Base-by-base conservation (phyloP, 2,797 vertebrate species). In the Otus scops region DNA sequence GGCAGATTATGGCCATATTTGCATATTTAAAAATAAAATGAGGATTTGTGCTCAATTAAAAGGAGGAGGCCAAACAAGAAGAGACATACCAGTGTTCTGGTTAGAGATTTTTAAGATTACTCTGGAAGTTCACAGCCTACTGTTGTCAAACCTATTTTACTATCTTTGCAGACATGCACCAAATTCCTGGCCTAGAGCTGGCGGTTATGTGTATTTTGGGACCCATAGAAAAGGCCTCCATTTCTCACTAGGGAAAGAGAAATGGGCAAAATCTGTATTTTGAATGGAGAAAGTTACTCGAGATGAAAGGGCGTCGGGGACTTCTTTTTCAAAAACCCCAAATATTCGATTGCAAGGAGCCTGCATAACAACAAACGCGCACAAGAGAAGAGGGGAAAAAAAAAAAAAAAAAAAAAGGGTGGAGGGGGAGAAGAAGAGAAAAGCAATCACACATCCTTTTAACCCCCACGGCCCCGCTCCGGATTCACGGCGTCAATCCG, bases 21-120 rank as follows among this genome's bases (percentile, higher is more conserved):
- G 88, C 91, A 95, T 89, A 93, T 57, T 89, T 75, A 95, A 95
- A 95, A 92, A 96, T 92, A 91, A 95, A 85, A 89, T 9, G 32
- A 57, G 63, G 47, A 53, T 45, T 78, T 48, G 26, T 41, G 57
- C n/a, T 88, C 86, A 65, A 47, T 79, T 89, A 89, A 74, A 80
- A 94, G 67, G n/a, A 64, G 39, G 56, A 78, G 41, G 17, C 54
- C 77, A 82, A 92, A 53, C 13, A 92, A 70, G 59, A 91, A 41
- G 50, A 70, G 76, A 69, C 18, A 54, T 1, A 68, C 3, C 34
- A 38, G 27, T 7, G 47, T 38, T 81, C 50, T 24, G 11, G 30
- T 43, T 28, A 17, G 9, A 65, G 39, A 32, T 91, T 85, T 95
- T 85, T 53, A 84, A 64, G 36, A 68, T 73, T 48, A 30, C 14